Evolutionary conservation across 2,113 vertebrate species (phyloP), one percentile per base, ranked within the genome.

Genomic region (Nothobranchius furzeri): DNA sequence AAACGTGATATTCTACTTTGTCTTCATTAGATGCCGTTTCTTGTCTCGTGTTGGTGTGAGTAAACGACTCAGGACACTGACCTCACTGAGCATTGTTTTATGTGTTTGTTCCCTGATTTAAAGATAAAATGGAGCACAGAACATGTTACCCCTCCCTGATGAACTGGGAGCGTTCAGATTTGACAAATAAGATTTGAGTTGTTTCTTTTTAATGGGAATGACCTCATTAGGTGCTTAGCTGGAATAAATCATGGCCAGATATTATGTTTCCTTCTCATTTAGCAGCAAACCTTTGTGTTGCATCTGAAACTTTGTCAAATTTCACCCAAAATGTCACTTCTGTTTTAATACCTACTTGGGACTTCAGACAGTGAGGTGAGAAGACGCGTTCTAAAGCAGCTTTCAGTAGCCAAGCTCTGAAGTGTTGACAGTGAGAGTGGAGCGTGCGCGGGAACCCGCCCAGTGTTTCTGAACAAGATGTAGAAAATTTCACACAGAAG

Each of bases 1-100:
- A 65, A 70, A 73, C 80, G 65, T 76, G 63, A 52, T n/a, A 45
- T 69, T 70, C 45, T 64, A 50, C 43, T 36, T 55, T 45, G 71
- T 55, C 51, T 51, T 54, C 57, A 68, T 47, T 48, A 68, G 35
- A 49, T 12, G 57, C 43, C 37, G 12, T 54, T 52, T 51, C 11
- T 40, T 42, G 54, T 36, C 10, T 11, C 6, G 15, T 58, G 6
- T 50, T 49, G 25, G 13, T 55, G 20, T 43, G 6, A 13, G 13
- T 63, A 25, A 24, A 17, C 42, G 37, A 48, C 47, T 36, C 42
- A 69, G 36, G 42, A 4, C 15, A 13, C 51, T 9, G 2, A 42
- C 14, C 6, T 36, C 12, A 60, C 20, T 14, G 52, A 58, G 50
- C 24, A 64, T 64, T 7, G 37, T 40, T 40, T 40, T 40, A 43